Percentiles rank a stretch among this genome's conserved stretches.
Conservation (phyloP, 2,113 vertebrate genomes). For the Dissostichus mawsoni region DNA sequence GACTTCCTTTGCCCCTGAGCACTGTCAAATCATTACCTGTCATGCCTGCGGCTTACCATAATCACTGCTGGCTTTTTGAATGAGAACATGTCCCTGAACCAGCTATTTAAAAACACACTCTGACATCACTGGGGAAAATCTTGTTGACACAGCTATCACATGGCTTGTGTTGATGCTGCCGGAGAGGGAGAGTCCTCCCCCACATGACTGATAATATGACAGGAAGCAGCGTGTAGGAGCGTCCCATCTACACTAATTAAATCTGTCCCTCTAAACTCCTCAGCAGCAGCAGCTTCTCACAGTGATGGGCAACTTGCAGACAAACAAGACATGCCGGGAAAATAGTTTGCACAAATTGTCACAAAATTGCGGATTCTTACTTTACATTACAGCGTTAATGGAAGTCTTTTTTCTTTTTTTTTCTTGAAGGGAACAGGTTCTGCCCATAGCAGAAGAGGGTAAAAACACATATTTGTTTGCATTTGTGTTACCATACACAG, state of each 20-base stretch:
- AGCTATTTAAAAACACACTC: conserved; percentile 54
- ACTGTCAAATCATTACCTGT: conserved; percentile 47
- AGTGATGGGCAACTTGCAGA: conserved; percentile 30
- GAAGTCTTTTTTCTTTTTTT: background rate
- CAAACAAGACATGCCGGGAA: conserved; percentile 25
- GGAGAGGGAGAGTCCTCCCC: conserved; percentile 56
- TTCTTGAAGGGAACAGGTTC: background rate
- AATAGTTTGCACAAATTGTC: conserved; percentile 23
- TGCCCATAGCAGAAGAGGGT: background rate
- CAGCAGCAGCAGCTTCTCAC: conserved; percentile 37
- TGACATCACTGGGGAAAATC: conserved; percentile 52
- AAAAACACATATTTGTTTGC: background rate
- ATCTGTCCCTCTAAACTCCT: conserved; percentile 57
- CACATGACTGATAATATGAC: conserved; percentile 71
- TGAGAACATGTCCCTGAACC: conserved; percentile 54
- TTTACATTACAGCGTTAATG: too few species aligned
- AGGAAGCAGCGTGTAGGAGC: conserved; percentile 59
- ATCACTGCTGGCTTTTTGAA: conserved; percentile 56
- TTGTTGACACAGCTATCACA: conserved; percentile 65
- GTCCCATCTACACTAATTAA: conserved; percentile 65
- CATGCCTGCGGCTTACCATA: conserved; percentile 51
- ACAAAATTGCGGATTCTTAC: too few species aligned
- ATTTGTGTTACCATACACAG: background rate
- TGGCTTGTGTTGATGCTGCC: conserved; percentile 53
- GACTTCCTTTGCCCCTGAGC: conserved; percentile 39